Evolutionary conservation across 2,888 invertebrate genomes (phyloP).

Genomic region (Cerastoderma edule): DNA sequence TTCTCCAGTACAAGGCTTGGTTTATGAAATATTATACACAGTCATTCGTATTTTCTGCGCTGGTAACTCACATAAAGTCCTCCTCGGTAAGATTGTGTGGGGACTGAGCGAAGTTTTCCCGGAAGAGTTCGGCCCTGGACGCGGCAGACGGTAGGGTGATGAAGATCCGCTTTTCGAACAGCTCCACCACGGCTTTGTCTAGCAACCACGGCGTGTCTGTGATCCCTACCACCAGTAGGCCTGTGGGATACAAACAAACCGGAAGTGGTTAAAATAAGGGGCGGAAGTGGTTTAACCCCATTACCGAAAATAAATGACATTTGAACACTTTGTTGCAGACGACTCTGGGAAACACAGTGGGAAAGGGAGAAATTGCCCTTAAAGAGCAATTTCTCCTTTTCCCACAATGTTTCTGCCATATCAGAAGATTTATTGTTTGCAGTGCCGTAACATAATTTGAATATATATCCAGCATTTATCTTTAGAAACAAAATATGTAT

Average conservation of each 20-base stretch:
- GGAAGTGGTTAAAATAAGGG: neutral
- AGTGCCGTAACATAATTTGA: too few species aligned
- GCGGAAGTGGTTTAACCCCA: too few species aligned
- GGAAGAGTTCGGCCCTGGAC: slow-evolving; percentile 14
- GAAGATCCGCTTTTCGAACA: slow-evolving; percentile 16
- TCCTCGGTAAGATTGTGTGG: slow-evolving; percentile 13
- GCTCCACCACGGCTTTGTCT: slow-evolving; percentile 7
- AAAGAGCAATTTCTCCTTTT: too few species aligned
- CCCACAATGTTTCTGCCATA: too few species aligned
- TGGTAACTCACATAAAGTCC: slow-evolving; percentile 20
- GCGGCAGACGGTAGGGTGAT: slow-evolving; percentile 15
- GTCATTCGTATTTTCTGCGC: too few species aligned
- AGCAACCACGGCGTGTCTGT: slow-evolving; percentile 3
- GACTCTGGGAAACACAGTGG: slow-evolving; percentile 3
- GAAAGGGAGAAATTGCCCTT: slow-evolving; percentile 7
- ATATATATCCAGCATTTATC: too few species aligned
- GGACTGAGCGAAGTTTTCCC: slow-evolving; percentile 11
- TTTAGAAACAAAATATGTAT: too few species aligned
- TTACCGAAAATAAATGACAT: too few species aligned
- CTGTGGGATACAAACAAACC: neutral
- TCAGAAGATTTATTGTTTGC: too few species aligned
- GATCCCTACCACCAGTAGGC: slow-evolving; percentile 11
- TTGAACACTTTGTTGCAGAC: neutral
- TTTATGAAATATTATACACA: too few species aligned
- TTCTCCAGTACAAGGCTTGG: too few species aligned